Base-by-base conservation (phyloP, 2,888 invertebrate species). In the Atethmia centrago region DNA sequence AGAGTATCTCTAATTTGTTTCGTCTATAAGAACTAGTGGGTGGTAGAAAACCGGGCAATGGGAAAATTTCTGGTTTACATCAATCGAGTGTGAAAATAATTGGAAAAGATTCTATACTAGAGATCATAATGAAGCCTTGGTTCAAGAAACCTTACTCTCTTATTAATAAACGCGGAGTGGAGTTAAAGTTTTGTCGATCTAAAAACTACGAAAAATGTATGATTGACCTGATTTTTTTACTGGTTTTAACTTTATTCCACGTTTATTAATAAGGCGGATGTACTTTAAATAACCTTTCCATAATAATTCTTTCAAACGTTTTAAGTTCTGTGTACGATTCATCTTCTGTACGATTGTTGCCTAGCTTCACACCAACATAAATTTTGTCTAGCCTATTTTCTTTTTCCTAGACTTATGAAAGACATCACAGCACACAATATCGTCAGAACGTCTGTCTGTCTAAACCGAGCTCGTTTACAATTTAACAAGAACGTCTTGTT, bases 401-500 rank as follows among this genome's bases (percentile, higher is more conserved):
- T n/a, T 31, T 31, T 56, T 56, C 14, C 42, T 67, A 71, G 73
- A 53, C 28, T 58, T 31, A 25, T 61, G 70, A 81, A 74, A 66
- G 66, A 47, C 83, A n/a, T 73, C 56, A n/a, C 56, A 56, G 53
- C 45, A 58, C 25, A 80, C 73, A 80, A 83, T 77, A 77, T 74
- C 67, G 51, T 72, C 58, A 47, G 68, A 74, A 74, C 69, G 74
- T 75, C 74, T 69, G 68, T 75, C 74, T 70, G 74, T 84, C 65
- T 74, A 61, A 75, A 62, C 55, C 68, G 42, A 63, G 72, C 66
- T 79, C 78, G 78, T 78, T 85, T 85, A 77, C 73, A 77, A 78
- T 84, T 72, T 74, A 70, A 79, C 84, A 76, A 84, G 75, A 86
- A 59, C 58, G 73, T 73, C 75, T 81, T 75, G 71, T 80, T 82